Evolutionary conservation across 2,888 invertebrate genomes (phyloP).

Genomic region (Neoaliturus tenellus): DNA sequence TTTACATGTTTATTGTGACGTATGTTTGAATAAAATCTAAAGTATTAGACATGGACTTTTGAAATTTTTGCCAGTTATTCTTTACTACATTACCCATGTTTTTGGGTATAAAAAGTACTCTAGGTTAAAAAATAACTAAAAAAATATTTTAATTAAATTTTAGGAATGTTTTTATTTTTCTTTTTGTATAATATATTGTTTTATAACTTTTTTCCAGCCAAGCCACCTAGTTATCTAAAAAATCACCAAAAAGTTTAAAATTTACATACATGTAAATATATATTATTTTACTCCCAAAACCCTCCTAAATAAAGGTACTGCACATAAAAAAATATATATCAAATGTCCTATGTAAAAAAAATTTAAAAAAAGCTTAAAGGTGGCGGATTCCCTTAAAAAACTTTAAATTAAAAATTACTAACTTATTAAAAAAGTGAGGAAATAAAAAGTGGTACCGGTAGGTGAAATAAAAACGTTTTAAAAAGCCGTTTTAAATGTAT

Average conservation of each 20-base stretch:
- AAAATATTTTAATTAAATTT: neutral
- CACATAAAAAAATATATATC: neutral
- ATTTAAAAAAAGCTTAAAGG: neutral
- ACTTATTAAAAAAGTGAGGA: too few relatives aligned
- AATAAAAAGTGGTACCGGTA: too few relatives aligned
- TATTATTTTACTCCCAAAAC: too few relatives aligned
- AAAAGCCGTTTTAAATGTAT: too few relatives aligned
- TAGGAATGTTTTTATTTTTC: neutral
- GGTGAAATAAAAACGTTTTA: too few relatives aligned
- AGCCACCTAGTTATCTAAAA: neutral
- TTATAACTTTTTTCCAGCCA: slow-evolving; percentile 33
- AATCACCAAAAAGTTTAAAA: neutral
- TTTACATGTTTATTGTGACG: slow-evolving; percentile 10
- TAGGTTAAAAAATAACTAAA: slow-evolving; percentile 3
- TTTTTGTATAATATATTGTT: neutral
- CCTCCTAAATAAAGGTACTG: neutral
- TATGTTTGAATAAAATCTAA: too few relatives aligned
- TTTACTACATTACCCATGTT: neutral
- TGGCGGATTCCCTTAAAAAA: neutral
- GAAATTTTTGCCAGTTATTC: slow-evolving; percentile 29
- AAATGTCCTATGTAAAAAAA: neutral
- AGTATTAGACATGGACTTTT: slow-evolving; percentile 36
- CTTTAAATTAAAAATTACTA: too few relatives aligned
- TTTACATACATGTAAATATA: neutral
- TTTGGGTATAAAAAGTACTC: neutral